Conservation (phyloP, 2,888 invertebrate genomes). For the Apantesis nais region DNA sequence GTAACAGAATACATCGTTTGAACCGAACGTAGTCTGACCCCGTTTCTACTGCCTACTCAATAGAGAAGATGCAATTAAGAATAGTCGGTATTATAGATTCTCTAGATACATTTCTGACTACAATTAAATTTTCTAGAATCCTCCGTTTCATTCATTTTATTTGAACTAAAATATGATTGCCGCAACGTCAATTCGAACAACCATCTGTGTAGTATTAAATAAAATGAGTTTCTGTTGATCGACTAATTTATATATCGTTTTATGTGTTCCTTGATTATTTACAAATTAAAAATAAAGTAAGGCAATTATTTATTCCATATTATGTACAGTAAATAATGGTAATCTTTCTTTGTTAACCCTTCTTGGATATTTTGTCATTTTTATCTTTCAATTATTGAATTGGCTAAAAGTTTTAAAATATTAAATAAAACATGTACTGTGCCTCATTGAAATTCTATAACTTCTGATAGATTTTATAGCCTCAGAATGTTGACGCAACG, state of each 20-base stretch:
- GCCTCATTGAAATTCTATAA: too few relatives aligned
- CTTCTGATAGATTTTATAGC: too few relatives aligned
- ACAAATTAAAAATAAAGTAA: too few relatives aligned
- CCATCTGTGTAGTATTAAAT: background rate
- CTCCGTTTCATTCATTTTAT: background rate
- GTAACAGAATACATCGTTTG: background rate
- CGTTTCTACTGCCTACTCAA: background rate
- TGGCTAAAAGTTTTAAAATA: too few relatives aligned
- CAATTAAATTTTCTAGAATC: background rate
- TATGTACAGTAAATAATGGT: too few relatives aligned
- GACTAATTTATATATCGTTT: background rate
- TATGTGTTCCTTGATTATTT: background rate
- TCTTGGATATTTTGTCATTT: background rate
- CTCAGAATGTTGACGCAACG: too few relatives aligned
- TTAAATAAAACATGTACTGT: too few relatives aligned
- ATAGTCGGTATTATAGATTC: background rate
- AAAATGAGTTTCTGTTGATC: background rate
- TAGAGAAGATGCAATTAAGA: background rate
- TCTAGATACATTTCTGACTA: background rate
- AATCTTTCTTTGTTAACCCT: background rate
- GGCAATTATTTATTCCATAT: too few relatives aligned
- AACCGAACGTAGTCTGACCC: too few relatives aligned
- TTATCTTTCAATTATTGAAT: too few relatives aligned
- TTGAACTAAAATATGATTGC: background rate
- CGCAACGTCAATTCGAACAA: background rate